Evolutionary conservation across 1,140 invertebrate species (phyloP), one percentile per base, ranked within the genome.

Genomic region (Cheumatopsyche charites): DNA sequence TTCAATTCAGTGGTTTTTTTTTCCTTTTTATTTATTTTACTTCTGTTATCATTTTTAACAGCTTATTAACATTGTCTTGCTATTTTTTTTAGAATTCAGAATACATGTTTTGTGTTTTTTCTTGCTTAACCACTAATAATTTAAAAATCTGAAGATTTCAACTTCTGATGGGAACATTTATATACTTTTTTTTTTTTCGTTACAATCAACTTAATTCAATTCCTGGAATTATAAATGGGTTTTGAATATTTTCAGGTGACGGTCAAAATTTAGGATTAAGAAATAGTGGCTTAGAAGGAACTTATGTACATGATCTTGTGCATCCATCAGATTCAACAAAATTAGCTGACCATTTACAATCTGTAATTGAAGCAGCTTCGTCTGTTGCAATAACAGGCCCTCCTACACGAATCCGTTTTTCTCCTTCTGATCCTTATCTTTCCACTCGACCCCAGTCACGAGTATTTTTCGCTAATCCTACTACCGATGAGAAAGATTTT

Each of bases 391-490:
- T 78, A 89, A 90, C 78, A 78, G 91, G 91, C 82, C 85, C 87
- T 73, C 88, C 92, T 41, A 96, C 94, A 84, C 87, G 92, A 69
- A 82, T 97, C 73, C 89, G 90, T 76, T 78, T 97, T 70, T 82
- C 87, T 66, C 90, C 89, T 78, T 43, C 45, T 25, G 90, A 75
- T 36, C 77, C 79, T 67, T 93, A 90, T 82, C 86, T 96, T 70
- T 89, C 92, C 80, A 91, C 96, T 70, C 92, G 93, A 86, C 94
- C 94, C 42, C 94, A 93, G 81, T 94, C 94, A 77, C 93, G 92
- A 83, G 84, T 92, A 71, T 96, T 96, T 80, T 89, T 89, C 77
- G 87, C 86, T 26, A 91, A 89, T 79, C 86, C 87, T 49, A 86
- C 88, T 72, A 86, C 86, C 67, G 86, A 86, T 72, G 92, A 94